A percentile compares a stretch with the other conserved stretches of the same genome.
Evolutionary conservation across 2,888 invertebrate genomes (phyloP).

Genomic region (Orchesella flavescens): DNA sequence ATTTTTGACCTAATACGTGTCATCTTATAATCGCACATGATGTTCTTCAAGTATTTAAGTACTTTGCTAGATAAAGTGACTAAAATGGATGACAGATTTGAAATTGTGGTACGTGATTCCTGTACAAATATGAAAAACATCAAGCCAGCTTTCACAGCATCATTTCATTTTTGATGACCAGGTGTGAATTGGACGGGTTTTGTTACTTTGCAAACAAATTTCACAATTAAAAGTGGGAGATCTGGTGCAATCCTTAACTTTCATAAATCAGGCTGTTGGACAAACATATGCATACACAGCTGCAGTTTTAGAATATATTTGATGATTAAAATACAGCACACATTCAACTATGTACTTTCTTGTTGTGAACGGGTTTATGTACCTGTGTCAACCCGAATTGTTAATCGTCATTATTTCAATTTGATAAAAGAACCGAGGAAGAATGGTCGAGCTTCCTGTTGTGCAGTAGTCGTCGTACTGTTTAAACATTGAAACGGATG

Average conservation of each 20-base stretch:
- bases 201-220: constrained; percentile 36
- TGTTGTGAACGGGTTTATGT: too few species aligned
- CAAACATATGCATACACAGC: too few species aligned
- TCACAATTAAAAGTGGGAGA: too few species aligned
- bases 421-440: too few species aligned
- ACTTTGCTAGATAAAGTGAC: neutral
- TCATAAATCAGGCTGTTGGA: neutral
- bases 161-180: constrained; percentile 36
- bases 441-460: neutral
- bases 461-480: neutral
- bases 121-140: constrained; percentile 29
- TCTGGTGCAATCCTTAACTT: neutral
- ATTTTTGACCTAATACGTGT: constrained; percentile 46
- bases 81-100: neutral
- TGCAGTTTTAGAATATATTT: too few species aligned
- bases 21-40: constrained; percentile 51
- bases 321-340: too few species aligned
- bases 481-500: constrained; percentile 18
- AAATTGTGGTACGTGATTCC: constrained; percentile 22
- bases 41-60: constrained; percentile 21
- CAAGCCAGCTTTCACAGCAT: constrained; percentile 44
- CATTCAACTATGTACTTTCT: too few species aligned
- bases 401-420: too few species aligned
- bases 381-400: too few species aligned
- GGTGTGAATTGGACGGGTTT: constrained; percentile 43